These are phyloP conservation scores for Machimus rusticus DNA, from an alignment of 2,888 invertebrate species.

Conservation along the genomic window DNA sequence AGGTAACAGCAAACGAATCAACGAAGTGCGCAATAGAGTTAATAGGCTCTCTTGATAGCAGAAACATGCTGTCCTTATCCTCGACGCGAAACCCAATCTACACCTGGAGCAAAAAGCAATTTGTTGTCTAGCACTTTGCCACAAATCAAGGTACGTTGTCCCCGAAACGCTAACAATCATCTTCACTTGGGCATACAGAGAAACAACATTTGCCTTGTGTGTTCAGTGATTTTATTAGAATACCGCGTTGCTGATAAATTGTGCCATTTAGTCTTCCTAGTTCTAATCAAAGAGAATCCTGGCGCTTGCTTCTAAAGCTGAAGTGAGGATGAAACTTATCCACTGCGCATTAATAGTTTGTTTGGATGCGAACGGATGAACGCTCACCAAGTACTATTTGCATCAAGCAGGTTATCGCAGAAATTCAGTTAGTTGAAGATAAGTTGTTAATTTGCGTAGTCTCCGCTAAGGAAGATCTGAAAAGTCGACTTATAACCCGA, in stretches of 20 bases:
- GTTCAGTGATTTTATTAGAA: background rate
- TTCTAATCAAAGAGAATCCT: slow-evolving; percentile 9
- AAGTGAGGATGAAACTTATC: background rate
- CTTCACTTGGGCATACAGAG: background rate
- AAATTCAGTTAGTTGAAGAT: slow-evolving; percentile 1
- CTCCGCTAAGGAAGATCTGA: background rate
- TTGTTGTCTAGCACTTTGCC: background rate
- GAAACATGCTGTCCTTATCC: no score
- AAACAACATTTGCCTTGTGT: background rate
- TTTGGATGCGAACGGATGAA: background rate
- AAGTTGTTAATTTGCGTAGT: slow-evolving; percentile 6
- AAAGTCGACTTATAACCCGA: slow-evolving; percentile 17
- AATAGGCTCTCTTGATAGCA: background rate
- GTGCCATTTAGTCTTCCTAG: slow-evolving; percentile 6
- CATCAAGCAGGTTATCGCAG: background rate
- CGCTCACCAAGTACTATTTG: background rate
- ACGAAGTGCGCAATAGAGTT: no score
- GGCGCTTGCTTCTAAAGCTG: background rate
- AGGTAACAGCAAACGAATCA: no score
- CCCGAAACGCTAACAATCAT: background rate
- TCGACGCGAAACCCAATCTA: background rate
- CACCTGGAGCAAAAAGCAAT: background rate
- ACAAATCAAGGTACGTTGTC: background rate
- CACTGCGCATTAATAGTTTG: background rate
- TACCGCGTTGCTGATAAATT: background rate